These are phyloP conservation scores for Prochilodus magdalenae DNA, from an alignment of 2,113 vertebrate species.

Conservation along the genomic window DNA sequence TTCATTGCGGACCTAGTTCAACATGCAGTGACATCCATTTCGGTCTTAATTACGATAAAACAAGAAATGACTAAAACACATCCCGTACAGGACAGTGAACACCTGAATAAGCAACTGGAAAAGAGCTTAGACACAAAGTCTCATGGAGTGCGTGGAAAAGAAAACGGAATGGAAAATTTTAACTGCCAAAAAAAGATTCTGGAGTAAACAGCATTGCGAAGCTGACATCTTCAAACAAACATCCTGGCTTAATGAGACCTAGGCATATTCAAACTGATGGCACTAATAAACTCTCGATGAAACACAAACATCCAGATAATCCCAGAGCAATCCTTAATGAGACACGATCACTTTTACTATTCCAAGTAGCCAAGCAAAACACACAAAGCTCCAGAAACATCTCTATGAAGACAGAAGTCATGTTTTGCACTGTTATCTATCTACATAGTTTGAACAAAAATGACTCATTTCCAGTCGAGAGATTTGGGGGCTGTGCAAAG, in stretches of 20 bases:
- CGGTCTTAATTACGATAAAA: background rate
- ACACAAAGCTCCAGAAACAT: background rate
- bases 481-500: constrained; percentile 9
- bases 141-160: background rate
- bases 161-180: background rate
- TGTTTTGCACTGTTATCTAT: background rate
- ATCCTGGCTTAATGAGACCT: background rate
- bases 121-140: background rate
- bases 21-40: background rate
- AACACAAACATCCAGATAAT: background rate
- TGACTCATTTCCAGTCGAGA: background rate
- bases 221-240: background rate
- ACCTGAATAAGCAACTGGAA: background rate
- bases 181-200: constrained; percentile 15
- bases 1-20: too few relatives aligned
- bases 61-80: background rate
- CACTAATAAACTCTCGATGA: background rate
- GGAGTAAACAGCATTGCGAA: background rate
- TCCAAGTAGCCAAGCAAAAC: background rate
- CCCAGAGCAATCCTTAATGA: background rate
- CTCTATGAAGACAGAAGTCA: background rate
- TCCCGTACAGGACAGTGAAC: background rate
- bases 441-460: background rate
- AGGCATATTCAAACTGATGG: background rate
- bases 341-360: background rate